Evolutionary conservation across 2,888 invertebrate genomes (phyloP).

Genomic region (Hypselothyrea guttata): DNA sequence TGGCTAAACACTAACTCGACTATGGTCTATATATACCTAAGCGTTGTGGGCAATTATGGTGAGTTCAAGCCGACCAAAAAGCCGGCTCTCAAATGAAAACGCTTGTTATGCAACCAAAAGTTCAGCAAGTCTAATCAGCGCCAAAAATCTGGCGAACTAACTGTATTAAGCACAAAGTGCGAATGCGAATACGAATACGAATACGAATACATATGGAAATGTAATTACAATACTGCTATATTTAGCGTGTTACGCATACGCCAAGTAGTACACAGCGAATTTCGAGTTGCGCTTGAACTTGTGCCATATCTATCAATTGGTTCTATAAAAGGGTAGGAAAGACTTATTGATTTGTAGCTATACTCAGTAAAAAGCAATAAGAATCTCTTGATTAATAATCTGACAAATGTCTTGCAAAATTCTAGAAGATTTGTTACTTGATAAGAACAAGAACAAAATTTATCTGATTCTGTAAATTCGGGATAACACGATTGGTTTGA

Average conservation of each 20-base stretch:
- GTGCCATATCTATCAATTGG: conserved; percentile 13
- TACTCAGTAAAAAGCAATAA: too few relatives aligned
- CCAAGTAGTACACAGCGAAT: conserved; percentile 22
- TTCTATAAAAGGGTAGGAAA: too few relatives aligned
- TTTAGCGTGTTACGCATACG: conserved; percentile 59
- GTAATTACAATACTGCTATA: conserved; percentile 40
- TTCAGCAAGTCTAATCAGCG: neutral
- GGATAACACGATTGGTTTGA: too few relatives aligned
- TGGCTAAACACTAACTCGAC: conserved; percentile 22
- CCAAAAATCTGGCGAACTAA: conserved; percentile 2
- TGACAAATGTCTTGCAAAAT: too few relatives aligned
- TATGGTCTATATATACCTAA: conserved; percentile 82
- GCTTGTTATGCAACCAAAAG: conserved; percentile 58
- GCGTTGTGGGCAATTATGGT: conserved; percentile 82
- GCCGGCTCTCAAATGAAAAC: conserved; percentile 41
- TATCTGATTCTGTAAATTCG: too few relatives aligned
- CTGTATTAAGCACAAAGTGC: conserved; percentile 12
- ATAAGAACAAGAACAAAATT: too few relatives aligned
- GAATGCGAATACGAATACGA: too few relatives aligned
- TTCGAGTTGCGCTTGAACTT: conserved; percentile 54
- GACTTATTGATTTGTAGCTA: conserved; percentile 8
- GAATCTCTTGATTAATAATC: too few relatives aligned
- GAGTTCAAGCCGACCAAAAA: conserved; percentile 55
- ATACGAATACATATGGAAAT: too few relatives aligned
- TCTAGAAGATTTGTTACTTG: too few relatives aligned